Evolutionary conservation across 2,797 vertebrate species (phyloP), one percentile per base, ranked within the genome.

Genomic region (Macrochelys suwanniensis): DNA sequence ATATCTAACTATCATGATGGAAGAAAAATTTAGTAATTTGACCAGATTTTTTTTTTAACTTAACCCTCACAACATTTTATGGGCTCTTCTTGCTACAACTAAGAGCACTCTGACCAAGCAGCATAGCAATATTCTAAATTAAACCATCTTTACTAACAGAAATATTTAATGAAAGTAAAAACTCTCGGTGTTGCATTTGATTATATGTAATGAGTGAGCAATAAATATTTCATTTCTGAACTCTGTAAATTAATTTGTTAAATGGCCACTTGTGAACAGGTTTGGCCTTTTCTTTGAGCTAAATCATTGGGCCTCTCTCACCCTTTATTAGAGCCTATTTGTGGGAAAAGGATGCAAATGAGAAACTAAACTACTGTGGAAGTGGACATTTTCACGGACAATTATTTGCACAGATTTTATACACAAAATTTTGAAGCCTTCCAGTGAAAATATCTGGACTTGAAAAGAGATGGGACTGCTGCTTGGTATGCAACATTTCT

Each of bases 201-300:
- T 78, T 94, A 17, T 2, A 31, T 26, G 2, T 84, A 6, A 65
- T 92, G 89, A 31, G 5, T 80, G 53, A 89, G 17, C 25, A 92
- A 11, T 45, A 85, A 59, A 80, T 84, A 2, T 84, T 78, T 94
- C 12, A 10, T 3, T 71, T 94, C 83, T 90, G 47, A 93, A 45
- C 5, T 3, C 79, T 9, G 11, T 6, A 7, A 71, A 33, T 61
- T 65, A 33, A 65, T 65, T n/a, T n/a, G 31, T 65, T 65, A 65
- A 65, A 7, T 33, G 57, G 15, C 59, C 12, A 33, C 31, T 33
- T 65, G 31, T 65, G 59, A 33, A 33, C 12, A 54, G 28, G 5
- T 56, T 95, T 87, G 79, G 3, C 37, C 16, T 94, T 23, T 84
- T 15, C 9, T 31, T 87, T 54, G 87, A 26, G 23, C 5, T 91